These are phyloP conservation scores for Zaprionus obscuricornis DNA, from an alignment of 2,888 invertebrate genomes.

Conservation along the genomic window DNA sequence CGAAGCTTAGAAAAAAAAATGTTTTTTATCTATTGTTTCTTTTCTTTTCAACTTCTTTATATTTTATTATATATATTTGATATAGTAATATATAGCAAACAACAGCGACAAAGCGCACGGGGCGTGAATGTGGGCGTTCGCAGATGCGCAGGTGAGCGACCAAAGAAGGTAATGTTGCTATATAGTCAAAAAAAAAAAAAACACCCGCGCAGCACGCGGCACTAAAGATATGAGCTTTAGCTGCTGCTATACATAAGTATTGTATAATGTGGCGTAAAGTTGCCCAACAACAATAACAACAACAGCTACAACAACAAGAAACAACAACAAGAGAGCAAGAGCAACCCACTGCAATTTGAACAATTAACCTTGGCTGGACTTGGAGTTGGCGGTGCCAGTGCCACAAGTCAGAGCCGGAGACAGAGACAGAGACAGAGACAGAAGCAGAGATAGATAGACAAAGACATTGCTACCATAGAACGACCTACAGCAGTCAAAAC, in stretches of 20 bases:
- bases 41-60: conserved; percentile 2
- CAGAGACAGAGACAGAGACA: no score
- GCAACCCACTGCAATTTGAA: conserved; percentile 63
- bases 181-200: conserved; percentile 60
- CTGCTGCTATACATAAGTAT: conserved; percentile 41
- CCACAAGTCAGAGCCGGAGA: no score
- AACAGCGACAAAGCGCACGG: no score
- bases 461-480: no score
- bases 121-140: conserved; percentile 45
- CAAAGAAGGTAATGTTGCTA: conserved; percentile 65
- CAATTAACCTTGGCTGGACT: conserved; percentile 77
- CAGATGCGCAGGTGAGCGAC: conserved; percentile 70
- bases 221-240: conserved; percentile 13
- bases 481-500: conserved; percentile 63
- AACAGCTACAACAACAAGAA: conserved; percentile 6
- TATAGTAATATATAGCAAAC: no score
- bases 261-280: conserved; percentile 47
- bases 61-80: not conserved
- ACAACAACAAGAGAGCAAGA: conserved; percentile 9
- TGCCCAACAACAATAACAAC: conserved; percentile 33
- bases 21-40: no score
- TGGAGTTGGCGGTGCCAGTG: conserved; percentile 71
- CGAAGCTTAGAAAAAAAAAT: conserved; percentile 29
- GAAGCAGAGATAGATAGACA: no score
- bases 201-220: conserved; percentile 72